Evolutionary conservation across 2,888 invertebrate species (phyloP).

Genomic region (Diogma glabrata): DNA sequence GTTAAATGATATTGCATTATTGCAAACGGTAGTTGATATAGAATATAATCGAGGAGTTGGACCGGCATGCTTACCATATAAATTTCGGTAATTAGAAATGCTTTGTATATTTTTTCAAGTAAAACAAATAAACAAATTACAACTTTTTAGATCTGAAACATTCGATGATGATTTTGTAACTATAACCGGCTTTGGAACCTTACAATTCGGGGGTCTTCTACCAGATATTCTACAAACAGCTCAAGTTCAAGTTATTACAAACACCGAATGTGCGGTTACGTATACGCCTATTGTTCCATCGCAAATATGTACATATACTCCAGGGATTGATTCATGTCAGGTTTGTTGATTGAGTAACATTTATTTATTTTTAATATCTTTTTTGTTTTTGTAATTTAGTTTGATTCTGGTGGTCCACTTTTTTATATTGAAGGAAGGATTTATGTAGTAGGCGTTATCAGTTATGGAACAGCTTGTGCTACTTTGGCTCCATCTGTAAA

Average conservation of each 20-base stretch:
- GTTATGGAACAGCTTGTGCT: slow-evolving; percentile 44
- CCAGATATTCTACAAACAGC: slow-evolving; percentile 41
- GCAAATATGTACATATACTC: slow-evolving; percentile 40
- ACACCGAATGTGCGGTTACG: slow-evolving; percentile 32
- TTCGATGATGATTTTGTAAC: slow-evolving; percentile 18
- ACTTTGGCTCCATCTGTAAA: slow-evolving; percentile 40
- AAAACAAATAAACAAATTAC: no score
- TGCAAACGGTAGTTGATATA: slow-evolving; percentile 12
- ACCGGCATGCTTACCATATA: slow-evolving; percentile 18
- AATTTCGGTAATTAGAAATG: no score
- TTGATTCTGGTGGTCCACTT: slow-evolving; percentile 44
- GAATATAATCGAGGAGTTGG: slow-evolving; percentile 14
- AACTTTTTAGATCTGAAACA: no score
- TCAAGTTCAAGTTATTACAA: slow-evolving; percentile 37
- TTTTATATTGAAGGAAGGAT: slow-evolving; percentile 34
- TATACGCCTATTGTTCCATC: slow-evolving; percentile 21
- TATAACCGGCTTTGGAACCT: slow-evolving; percentile 45
- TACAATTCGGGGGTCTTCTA: slow-evolving; percentile 39
- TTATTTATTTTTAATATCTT: no score
- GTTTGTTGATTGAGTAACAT: no score
- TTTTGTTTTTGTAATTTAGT: no score
- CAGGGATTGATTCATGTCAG: slow-evolving; percentile 42
- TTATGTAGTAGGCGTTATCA: slow-evolving; percentile 43
- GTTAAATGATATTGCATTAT: slow-evolving; percentile 16
- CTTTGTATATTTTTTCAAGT: neutral